Base-by-base conservation (phyloP, 2,888 invertebrate species). In the Hirtodrosophila duncani region DNA sequence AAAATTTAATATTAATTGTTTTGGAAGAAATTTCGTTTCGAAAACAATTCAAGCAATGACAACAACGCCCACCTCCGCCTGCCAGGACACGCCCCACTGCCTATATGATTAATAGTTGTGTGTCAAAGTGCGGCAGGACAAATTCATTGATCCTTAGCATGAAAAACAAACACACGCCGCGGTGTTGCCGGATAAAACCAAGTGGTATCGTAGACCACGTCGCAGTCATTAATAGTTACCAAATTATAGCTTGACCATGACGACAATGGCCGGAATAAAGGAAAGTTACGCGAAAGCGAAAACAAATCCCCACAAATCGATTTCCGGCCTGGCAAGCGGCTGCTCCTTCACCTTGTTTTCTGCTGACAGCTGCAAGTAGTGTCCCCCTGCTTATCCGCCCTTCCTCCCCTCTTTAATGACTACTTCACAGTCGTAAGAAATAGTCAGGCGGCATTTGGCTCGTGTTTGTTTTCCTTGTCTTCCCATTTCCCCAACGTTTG, bases 241-340 rank as follows among this genome's bases (percentile, higher is more conserved):
- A 75, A 79, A 72, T 79, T 79, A 79, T 72, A 75, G 75, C n/a
- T 79, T 70, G 79, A 78, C 71, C 79, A 74, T 72, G 66, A 69
- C 58, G 31, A 51, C 37, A 5, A 11, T 9, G 17, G 10, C 16
- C 11, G 9, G 26, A 39, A 36, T 45, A 38, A 51, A 55, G 36
- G 53, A 51, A 63, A 63, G 65, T 58, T 51, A 42, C 51, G 63
- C 59, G 60, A 63, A 65, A 67, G 72, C 69, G 59, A 72, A 52
- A 80, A 77, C 80, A 75, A 80, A 80, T 77, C 74, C 66, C 65
- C 68, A 79, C 77, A 74, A 74, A 74, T 74, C 80, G 80, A 79
- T 74, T 74, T 74, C 80, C 72, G 55, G 49, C 48, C 30, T 23
- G 50, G 50, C 57, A 43, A 49, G 16, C 27, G 55, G 37, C 30